phyloP scores from a whole-genome alignment of 2,113 vertebrate species.

The Malaclemys terrapin region DNA sequence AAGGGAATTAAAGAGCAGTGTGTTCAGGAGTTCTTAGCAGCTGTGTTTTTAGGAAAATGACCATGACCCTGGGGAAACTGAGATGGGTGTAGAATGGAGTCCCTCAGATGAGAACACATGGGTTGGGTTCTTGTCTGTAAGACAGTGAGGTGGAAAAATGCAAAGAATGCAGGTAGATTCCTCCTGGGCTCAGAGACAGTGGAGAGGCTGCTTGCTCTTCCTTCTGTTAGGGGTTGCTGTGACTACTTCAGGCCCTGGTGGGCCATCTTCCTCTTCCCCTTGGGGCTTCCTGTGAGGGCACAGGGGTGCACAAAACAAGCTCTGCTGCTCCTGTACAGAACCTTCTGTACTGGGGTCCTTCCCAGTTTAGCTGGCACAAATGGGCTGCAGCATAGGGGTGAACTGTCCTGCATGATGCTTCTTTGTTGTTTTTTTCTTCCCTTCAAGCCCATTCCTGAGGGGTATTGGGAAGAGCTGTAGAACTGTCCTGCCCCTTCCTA shows the following conservation, averaged over 20 bases:
- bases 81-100: neutral
- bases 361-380: neutral
- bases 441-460: neutral
- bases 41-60: neutral
- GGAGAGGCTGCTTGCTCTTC: neutral
- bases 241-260: neutral
- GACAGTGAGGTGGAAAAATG: neutral
- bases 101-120: accelerated
- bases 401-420: neutral
- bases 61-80: neutral
- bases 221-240: neutral
- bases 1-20: neutral
- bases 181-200: neutral
- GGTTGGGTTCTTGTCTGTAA: neutral
- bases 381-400: neutral
- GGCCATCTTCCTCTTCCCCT: neutral
- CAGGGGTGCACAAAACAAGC: neutral
- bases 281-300: neutral
- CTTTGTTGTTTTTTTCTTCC: neutral
- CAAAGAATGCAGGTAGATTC: neutral
- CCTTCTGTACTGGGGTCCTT: neutral
- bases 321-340: neutral
- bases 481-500: neutral
- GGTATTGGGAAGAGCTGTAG: neutral
- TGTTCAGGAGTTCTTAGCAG: neutral